These are phyloP conservation scores for Tragelaphus scriptus DNA, from an alignment of 2,113 vertebrate genomes.

Conservation along the genomic window DNA sequence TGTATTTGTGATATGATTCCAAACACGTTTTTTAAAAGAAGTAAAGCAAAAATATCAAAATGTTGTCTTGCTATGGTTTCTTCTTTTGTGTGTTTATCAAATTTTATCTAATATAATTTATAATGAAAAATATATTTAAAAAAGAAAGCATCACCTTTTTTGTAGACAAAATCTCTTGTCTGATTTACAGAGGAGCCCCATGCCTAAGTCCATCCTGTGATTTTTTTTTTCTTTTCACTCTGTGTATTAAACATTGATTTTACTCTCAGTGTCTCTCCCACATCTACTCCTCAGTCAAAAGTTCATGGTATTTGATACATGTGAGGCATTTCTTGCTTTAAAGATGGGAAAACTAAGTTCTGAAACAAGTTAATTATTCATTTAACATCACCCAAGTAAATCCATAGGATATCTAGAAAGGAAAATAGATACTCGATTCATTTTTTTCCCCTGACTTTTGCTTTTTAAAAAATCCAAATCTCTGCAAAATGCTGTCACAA, in stretches of 20 bases:
- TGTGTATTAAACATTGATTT: constrained; percentile 5
- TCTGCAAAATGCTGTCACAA: background rate
- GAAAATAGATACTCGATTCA: background rate
- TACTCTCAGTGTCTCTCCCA: background rate
- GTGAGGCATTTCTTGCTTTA: background rate
- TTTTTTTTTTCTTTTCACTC: background rate
- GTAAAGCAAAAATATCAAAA: background rate
- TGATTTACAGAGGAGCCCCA: background rate
- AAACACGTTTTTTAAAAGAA: background rate
- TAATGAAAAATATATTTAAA: background rate
- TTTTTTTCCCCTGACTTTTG: background rate
- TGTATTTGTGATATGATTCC: background rate
- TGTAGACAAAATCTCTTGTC: background rate
- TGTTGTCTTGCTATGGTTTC: background rate
- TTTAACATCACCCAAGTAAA: background rate
- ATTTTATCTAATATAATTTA: background rate
- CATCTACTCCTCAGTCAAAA: background rate
- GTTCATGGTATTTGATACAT: background rate
- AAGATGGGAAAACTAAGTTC: background rate
- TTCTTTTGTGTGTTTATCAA: background rate
- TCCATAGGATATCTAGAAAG: background rate
- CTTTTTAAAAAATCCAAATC: background rate
- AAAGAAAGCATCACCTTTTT: background rate
- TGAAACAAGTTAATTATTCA: background rate
- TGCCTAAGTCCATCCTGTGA: background rate